phyloP scores from a whole-genome alignment of 2,888 invertebrate species.

The Eledone cirrhosa region DNA sequence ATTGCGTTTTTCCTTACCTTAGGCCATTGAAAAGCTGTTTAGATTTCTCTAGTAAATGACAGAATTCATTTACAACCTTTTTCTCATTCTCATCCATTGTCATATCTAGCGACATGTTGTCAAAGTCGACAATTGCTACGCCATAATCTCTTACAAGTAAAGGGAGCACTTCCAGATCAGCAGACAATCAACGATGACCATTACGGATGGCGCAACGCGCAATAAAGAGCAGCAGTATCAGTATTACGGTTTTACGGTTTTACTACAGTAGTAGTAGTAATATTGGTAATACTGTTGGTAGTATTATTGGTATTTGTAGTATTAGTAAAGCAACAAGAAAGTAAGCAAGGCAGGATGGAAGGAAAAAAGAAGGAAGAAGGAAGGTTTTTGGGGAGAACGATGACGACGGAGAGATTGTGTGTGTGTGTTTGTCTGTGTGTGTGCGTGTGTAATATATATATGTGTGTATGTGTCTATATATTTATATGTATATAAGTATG shows the following conservation, averaged over 20 bases:
- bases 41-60: conserved; percentile 94
- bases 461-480: too few relatives aligned
- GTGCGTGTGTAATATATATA: too few relatives aligned
- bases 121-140: conserved; percentile 18
- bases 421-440: too few relatives aligned
- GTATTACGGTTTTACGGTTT: too few relatives aligned
- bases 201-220: conserved; percentile 26
- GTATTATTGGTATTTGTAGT: not conserved
- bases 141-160: conserved; percentile 23
- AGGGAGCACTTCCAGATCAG: conserved; percentile 19
- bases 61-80: conserved; percentile 89
- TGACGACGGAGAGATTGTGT: too few relatives aligned
- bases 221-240: conserved; percentile 7
- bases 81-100: conserved; percentile 63
- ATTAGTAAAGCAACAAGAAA: not conserved
- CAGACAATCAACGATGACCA: conserved; percentile 25
- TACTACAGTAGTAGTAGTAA: too few relatives aligned
- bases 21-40: conserved; percentile 97
- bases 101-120: conserved; percentile 43
- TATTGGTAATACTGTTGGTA: too few relatives aligned
- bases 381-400: too few relatives aligned
- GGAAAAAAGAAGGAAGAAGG: too few relatives aligned
- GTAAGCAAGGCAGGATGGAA: not conserved
- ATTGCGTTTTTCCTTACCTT: conserved; percentile 73
- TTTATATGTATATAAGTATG: too few relatives aligned